A percentile compares a stretch with the other conserved stretches of the same genome.
phyloP scores from a whole-genome alignment of 2,113 vertebrate species.

The Hepsetus odoe region DNA sequence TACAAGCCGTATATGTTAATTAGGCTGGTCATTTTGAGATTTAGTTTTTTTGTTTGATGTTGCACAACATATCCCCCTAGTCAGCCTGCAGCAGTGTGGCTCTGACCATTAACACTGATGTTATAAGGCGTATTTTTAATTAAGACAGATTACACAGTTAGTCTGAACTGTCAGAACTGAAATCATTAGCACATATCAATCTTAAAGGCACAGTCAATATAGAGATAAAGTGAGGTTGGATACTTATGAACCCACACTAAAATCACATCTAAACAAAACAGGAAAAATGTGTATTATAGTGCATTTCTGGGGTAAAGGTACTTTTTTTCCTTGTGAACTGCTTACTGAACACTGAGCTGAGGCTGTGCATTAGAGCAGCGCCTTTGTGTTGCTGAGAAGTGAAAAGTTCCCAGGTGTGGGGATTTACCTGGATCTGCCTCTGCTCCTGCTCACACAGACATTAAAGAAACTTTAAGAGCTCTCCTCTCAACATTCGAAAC shows the following conservation, averaged over 20 bases:
- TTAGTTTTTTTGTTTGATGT: too few relatives aligned
- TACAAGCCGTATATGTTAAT: too few relatives aligned
- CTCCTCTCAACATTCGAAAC: conserved; percentile 53
- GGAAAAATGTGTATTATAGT: not conserved
- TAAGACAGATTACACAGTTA: not conserved
- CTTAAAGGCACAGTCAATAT: not conserved
- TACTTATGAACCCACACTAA: not conserved
- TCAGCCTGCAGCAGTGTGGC: too few relatives aligned
- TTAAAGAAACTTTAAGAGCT: conserved; percentile 58
- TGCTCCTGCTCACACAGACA: conserved; percentile 77
- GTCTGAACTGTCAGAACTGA: not conserved
- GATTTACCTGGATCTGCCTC: conserved; percentile 78
- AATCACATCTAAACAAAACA: too few relatives aligned
- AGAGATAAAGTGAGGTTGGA: not conserved
- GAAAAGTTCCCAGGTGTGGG: conserved; percentile 76
- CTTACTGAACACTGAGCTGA: conserved; percentile 21
- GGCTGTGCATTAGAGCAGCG: conserved; percentile 8
- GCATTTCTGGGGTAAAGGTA: not conserved
- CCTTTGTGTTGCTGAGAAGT: conserved; percentile 64
- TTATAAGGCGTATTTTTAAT: too few relatives aligned
- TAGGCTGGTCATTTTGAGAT: too few relatives aligned
- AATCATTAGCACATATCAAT: not conserved
- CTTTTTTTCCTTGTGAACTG: conserved; percentile 2
- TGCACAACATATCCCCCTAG: too few relatives aligned
- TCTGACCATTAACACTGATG: too few relatives aligned